Percentiles rank a stretch among this genome's conserved stretches.
phyloP scores from a whole-genome alignment of 2,888 invertebrate genomes.

The Mechanitis messenoides region DNA sequence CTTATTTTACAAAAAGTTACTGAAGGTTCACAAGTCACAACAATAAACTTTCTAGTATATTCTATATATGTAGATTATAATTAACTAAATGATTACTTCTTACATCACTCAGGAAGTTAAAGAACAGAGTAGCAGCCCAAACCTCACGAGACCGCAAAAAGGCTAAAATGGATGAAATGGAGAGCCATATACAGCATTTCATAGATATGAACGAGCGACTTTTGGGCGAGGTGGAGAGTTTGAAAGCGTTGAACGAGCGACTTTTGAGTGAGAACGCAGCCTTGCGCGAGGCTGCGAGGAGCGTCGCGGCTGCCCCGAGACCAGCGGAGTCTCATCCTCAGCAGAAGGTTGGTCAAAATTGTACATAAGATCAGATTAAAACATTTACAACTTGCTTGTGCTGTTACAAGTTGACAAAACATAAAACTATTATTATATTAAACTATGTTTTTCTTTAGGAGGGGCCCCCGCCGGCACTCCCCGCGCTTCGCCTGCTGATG shows the following conservation, averaged over 20 bases:
- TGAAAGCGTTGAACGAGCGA: conserved; percentile 82
- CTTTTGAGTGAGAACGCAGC: conserved; percentile 80
- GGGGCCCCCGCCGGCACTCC: conserved; percentile 84
- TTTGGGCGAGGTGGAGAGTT: conserved; percentile 79
- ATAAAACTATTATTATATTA: too few species aligned
- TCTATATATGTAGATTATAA: too few species aligned
- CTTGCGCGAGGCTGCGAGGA: conserved; percentile 78
- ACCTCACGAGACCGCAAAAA: conserved; percentile 98
- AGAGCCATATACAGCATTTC: conserved; percentile 79
- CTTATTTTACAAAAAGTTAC: too few species aligned
- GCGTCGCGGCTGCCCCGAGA: conserved; percentile 83
- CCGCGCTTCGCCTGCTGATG: conserved; percentile 83
- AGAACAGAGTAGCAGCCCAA: conserved; percentile 98
- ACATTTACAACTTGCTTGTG: too few species aligned
- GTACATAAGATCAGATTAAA: too few species aligned
- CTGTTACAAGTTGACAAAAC: too few species aligned
- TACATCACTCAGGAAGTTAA: conserved; percentile 84
- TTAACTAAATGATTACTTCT: conserved; percentile 6
- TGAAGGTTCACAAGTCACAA: too few species aligned
- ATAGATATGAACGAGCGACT: conserved; percentile 80
- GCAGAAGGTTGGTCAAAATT: conserved; percentile 82
- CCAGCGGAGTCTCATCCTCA: conserved; percentile 93
- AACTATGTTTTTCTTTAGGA: conserved; percentile 44
- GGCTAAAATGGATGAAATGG: conserved; percentile 93
- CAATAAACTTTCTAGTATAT: too few species aligned